Evolutionary conservation across 2,797 vertebrate species (phyloP).

Genomic region (Danionella dracula): DNA sequence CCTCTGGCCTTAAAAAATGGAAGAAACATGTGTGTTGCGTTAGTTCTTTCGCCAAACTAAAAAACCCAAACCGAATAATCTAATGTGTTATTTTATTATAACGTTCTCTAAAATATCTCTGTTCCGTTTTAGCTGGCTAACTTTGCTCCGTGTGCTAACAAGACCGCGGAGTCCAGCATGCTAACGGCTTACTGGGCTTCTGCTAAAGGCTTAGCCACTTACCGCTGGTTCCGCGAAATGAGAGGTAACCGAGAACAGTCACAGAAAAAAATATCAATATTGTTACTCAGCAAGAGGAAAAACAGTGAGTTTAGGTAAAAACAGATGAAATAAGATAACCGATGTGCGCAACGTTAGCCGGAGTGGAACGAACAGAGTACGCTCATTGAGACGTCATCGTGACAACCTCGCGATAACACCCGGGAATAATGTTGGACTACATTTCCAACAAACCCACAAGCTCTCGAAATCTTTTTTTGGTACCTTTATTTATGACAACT

Average conservation of each 20-base stretch:
- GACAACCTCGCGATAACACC: conserved; percentile 17
- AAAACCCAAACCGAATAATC: too few relatives aligned
- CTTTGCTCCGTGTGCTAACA: background rate
- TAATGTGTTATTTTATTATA: too few relatives aligned
- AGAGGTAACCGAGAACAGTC: background rate
- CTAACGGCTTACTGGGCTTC: background rate
- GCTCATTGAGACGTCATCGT: conserved; percentile 20
- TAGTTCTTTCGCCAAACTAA: background rate
- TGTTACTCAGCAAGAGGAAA: background rate
- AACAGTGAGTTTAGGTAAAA: background rate
- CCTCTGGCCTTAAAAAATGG: conserved; percentile 13
- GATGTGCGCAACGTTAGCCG: conserved; percentile 29
- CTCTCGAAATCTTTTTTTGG: background rate
- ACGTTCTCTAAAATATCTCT: background rate
- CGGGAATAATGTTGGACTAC: conserved; percentile 23
- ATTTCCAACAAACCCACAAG: conserved; percentile 10
- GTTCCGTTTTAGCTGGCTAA: background rate
- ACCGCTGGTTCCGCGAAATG: conserved; percentile 46
- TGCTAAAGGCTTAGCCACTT: conserved; percentile 6
- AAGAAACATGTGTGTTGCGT: too few relatives aligned
- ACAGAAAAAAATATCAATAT: conserved; percentile 8
- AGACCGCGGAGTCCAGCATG: background rate
- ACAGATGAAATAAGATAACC: background rate
- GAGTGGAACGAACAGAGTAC: conserved; percentile 22
- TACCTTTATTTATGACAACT: too few relatives aligned